Evolutionary conservation across 2,113 vertebrate genomes (phyloP), one percentile per base, ranked within the genome.

Genomic region (Platysternon megacephalum): DNA sequence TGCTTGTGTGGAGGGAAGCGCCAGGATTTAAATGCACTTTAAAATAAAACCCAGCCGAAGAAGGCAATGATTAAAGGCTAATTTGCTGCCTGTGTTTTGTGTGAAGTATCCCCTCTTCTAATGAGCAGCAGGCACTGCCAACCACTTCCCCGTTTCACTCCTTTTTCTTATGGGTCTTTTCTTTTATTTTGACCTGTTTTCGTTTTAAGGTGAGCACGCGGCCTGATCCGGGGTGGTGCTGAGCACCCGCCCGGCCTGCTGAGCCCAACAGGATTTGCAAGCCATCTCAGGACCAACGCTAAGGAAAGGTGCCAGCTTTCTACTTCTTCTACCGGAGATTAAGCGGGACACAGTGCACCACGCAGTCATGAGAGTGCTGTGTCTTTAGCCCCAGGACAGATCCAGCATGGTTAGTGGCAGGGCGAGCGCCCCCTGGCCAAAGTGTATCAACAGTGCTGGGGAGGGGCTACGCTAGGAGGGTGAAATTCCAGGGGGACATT

Each of bases 21-120:
- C 96, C 78, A 53, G 85, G 95, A 95, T 94, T 98, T 96, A 61
- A 96, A 82, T 58, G 52, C 21, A 26, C 91, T 95, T 1, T 1
- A 61, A 82, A 95, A 94, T 94, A 82, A 95, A 93, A 93, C 87
- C 94, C 91, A 11, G 58, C 0, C 4, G 91, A 97, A 76, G 90
- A 93, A 79, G 95, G 95, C 79, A 53, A 89, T 97, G 97, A 98
- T 98, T 97, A 97, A 97, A 97, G 97, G 97, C 97, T 98, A 96
- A 98, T 98, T 98, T 98, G 98, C 97, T 98, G 92, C 92, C 94
- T 96, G 94, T 88, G 96, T 97, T 22, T 53, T 95, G 96, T 93
- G 96, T 94, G 97, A 97, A 97, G 96, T 93, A 86, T 93, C 94
- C 94, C 84, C 80, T 97, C 87, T 14, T 94, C 97, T 97, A 97